These are phyloP conservation scores for Pogonognathellus flavescens DNA, from an alignment of 1,140 invertebrate genomes.

Conservation along the genomic window DNA sequence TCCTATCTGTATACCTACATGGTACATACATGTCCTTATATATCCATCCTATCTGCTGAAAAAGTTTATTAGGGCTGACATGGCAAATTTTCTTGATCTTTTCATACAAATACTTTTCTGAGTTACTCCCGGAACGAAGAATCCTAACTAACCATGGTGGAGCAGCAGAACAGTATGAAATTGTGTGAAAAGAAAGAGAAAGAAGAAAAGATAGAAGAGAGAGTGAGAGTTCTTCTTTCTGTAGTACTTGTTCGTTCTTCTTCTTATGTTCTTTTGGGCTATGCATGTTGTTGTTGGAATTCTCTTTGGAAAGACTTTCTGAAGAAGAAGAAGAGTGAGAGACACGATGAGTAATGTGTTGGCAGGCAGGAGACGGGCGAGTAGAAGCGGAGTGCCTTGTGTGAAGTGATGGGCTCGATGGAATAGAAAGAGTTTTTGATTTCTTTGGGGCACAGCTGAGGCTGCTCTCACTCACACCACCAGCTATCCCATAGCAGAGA, in stretches of 20 bases:
- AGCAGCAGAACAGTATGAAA: not conserved
- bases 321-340: conserved; percentile 15
- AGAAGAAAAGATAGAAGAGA: not conserved
- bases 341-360: conserved; percentile 66
- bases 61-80: conserved; percentile 62
- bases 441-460: conserved; percentile 66
- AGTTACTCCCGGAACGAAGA: too few relatives aligned
- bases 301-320: too few relatives aligned
- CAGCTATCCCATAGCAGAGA: too few relatives aligned
- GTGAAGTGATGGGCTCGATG: conserved; percentile 57
- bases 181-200: conserved; percentile 4
- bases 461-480: conserved; percentile 62
- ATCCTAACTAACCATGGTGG: too few relatives aligned
- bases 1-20: too few relatives aligned
- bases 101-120: not conserved
- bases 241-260: not conserved
- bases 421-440: conserved; percentile 65
- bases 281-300: not conserved
- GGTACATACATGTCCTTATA: too few relatives aligned
- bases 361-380: not conserved
- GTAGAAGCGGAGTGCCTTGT: too few relatives aligned
- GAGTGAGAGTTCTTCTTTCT: too few relatives aligned
- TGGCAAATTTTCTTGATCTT: conserved; percentile 58
- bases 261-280: conserved; percentile 9
- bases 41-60: too few relatives aligned